These are phyloP conservation scores for Delichon dasypus DNA, from an alignment of 2,797 vertebrate species.

Conservation along the genomic window DNA sequence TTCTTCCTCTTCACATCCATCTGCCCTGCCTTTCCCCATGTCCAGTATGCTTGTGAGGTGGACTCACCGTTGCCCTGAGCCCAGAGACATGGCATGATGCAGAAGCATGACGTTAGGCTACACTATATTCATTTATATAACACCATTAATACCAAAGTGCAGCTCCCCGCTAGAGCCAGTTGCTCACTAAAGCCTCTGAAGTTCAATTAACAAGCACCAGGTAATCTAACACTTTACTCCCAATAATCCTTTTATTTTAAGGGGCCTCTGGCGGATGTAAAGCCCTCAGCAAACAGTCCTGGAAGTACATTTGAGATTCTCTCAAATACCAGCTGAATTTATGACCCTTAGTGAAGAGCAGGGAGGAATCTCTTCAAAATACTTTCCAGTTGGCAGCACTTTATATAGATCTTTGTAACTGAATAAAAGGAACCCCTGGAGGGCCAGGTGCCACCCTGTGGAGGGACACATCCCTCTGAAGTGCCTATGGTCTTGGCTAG, in stretches of 20 bases:
- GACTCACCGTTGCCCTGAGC: background rate
- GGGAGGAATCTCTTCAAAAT: constrained; percentile 69
- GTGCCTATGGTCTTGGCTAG: background rate
- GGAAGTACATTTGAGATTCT: constrained; percentile 66
- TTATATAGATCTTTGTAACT: constrained; percentile 67
- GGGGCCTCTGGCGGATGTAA: constrained; percentile 53
- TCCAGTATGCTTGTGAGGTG: background rate
- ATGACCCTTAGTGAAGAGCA: constrained; percentile 61
- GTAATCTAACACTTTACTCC: constrained; percentile 70
- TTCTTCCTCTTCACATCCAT: background rate
- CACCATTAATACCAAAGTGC: constrained; percentile 47
- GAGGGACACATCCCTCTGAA: constrained; percentile 40
- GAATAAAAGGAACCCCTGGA: constrained; percentile 55
- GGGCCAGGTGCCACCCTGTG: constrained; percentile 57
- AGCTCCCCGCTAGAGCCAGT: constrained; percentile 57
- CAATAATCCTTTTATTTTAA: constrained; percentile 74
- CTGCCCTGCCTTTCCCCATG: background rate
- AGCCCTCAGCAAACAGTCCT: constrained; percentile 48
- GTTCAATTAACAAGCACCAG: constrained; percentile 70
- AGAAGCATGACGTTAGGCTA: constrained; percentile 13
- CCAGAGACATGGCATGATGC: background rate
- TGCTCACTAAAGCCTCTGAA: constrained; percentile 65
- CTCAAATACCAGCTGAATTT: constrained; percentile 72
- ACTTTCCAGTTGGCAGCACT: constrained; percentile 70
- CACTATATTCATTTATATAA: constrained; percentile 58